phyloP scores from a whole-genome alignment of 2,888 invertebrate genomes.

The Xylota segnis region DNA sequence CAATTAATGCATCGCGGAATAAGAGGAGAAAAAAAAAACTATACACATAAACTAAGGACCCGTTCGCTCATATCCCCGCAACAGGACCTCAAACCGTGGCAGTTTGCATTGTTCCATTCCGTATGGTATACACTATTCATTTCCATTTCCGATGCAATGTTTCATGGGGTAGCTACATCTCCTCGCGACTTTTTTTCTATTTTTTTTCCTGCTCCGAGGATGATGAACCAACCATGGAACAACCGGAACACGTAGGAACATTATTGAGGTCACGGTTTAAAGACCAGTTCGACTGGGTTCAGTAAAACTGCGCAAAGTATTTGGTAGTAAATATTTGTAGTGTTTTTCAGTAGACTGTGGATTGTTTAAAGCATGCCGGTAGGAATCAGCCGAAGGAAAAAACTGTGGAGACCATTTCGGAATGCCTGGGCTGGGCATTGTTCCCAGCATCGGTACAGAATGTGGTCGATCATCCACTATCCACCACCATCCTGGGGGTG shows the following conservation, averaged over 20 bases:
- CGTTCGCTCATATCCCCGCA: background rate
- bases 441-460: constrained; percentile 19
- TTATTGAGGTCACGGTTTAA: constrained; percentile 61
- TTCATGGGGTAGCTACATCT: constrained; percentile 13
- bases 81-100: constrained; percentile 40
- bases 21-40: background rate
- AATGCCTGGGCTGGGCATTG: constrained; percentile 32
- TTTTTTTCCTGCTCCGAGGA: background rate
- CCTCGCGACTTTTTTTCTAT: background rate
- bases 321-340: constrained; percentile 57
- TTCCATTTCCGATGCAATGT: constrained; percentile 55
- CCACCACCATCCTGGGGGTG: constrained; percentile 42
- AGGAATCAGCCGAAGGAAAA: background rate
- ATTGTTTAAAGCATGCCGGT: constrained; percentile 51
- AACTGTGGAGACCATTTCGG: background rate
- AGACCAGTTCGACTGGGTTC: constrained; percentile 3
- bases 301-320: constrained; percentile 28
- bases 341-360: constrained; percentile 36
- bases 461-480: constrained; percentile 29
- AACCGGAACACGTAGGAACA: constrained; percentile 24
- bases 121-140: constrained; percentile 25
- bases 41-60: background rate
- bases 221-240: background rate
- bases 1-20: constrained; percentile 45
- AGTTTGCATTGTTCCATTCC: constrained; percentile 40